Percentiles rank a stretch among this genome's conserved stretches.
These are phyloP conservation scores for Orius laevigatus DNA, from an alignment of 1,140 invertebrate genomes.

Conservation along the genomic window DNA sequence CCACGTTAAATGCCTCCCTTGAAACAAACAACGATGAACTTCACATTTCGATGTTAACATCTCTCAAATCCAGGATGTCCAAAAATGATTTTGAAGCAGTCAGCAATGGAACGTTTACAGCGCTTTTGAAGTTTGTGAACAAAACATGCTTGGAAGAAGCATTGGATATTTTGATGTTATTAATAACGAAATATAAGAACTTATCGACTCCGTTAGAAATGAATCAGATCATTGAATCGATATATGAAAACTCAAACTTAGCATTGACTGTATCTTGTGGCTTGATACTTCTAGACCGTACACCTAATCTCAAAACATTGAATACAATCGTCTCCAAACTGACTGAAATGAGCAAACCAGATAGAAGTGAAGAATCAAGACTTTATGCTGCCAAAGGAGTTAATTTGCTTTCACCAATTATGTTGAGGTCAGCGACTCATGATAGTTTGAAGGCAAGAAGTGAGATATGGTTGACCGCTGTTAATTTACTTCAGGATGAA, in stretches of 20 bases:
- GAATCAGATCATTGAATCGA: neutral
- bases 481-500: slow-evolving; percentile 14
- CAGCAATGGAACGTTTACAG: slow-evolving; percentile 6
- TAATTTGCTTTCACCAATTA: neutral
- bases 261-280: neutral
- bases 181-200: neutral
- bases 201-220: neutral
- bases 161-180: neutral
- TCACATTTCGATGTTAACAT: slow-evolving; percentile 3
- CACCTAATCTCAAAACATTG: neutral
- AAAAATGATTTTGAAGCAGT: slow-evolving; percentile 10
- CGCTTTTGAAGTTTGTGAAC: slow-evolving; percentile 4
- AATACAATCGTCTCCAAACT: neutral
- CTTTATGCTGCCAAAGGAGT: slow-evolving; percentile 2
- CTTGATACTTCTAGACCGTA: slow-evolving; percentile 2
- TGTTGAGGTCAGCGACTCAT: neutral
- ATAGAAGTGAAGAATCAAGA: neutral
- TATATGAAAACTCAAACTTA: neutral
- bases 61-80: neutral
- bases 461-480: slow-evolving; percentile 10
- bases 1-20: neutral
- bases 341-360: neutral
- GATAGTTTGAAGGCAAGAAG: neutral
- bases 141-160: too few relatives aligned
- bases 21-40: slow-evolving; percentile 3